These are phyloP conservation scores for Stictocephala bisonia DNA, from an alignment of 2,888 invertebrate species.

Conservation along the genomic window DNA sequence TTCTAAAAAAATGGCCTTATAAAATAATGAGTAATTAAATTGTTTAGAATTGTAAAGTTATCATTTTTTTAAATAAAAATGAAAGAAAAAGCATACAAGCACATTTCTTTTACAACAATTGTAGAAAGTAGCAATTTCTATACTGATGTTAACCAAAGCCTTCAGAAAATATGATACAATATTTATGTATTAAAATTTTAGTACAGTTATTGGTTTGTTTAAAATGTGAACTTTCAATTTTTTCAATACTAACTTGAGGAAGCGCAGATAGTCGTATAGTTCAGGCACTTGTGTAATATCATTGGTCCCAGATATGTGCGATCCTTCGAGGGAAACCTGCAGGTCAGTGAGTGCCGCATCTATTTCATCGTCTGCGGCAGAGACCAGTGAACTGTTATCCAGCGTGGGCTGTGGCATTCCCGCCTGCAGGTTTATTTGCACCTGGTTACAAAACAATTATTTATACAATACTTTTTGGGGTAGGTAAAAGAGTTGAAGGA, in stretches of 20 bases:
- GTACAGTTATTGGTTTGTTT: not conserved
- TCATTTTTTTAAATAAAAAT: too few species aligned
- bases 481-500: too few species aligned
- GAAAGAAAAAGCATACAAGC: too few species aligned
- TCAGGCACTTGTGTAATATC: conserved; percentile 97
- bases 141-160: too few species aligned
- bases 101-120: too few species aligned
- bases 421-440: conserved; percentile 89
- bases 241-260: conserved; percentile 82
- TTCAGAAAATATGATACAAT: not conserved
- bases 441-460: conserved; percentile 67
- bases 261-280: conserved; percentile 90
- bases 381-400: conserved; percentile 65
- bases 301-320: conserved; percentile 71
- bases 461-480: too few species aligned
- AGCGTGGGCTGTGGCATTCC: conserved; percentile 70
- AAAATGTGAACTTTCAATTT: conserved; percentile 17
- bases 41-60: too few species aligned
- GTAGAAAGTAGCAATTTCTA: too few species aligned
- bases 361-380: conserved; percentile 87
- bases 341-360: conserved; percentile 94
- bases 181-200: conserved; percentile 45
- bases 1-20: too few species aligned
- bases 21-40: too few species aligned
- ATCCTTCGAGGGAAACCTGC: conserved; percentile 91